Conservation (phyloP, 2,113 vertebrate genomes). For the Oreocharis arfaki region DNA sequence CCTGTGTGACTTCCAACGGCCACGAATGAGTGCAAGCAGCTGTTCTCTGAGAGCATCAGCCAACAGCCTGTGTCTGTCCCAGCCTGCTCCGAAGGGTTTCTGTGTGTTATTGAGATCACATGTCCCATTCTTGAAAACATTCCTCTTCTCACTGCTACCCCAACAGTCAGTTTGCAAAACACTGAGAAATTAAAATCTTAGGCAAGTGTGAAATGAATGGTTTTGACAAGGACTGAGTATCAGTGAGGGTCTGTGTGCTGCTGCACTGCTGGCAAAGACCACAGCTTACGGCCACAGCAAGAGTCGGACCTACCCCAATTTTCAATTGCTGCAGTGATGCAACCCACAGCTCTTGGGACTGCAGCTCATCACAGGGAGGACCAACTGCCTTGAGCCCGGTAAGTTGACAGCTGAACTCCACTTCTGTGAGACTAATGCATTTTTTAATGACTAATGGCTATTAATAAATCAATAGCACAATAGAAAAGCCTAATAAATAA, state of each 20-base stretch:
- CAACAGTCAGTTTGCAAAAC: neutral
- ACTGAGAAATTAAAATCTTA: neutral
- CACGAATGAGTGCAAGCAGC: neutral
- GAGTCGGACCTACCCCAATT: rapidly evolving
- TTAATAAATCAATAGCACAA: neutral
- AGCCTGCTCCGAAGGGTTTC: rapidly evolving
- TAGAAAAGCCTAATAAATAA: neutral
- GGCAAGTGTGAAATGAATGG: rapidly evolving
- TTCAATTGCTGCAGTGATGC: neutral
- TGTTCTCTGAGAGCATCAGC: neutral
- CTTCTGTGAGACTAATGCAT: neutral
- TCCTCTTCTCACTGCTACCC: neutral
- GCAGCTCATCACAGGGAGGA: neutral
- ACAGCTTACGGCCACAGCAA: rapidly evolving
- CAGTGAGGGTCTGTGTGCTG: neutral
- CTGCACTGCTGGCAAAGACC: neutral
- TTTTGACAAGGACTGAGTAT: neutral
- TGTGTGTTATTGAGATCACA: rapidly evolving
- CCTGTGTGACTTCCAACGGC: neutral
- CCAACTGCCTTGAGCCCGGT: neutral
- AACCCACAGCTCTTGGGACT: neutral
- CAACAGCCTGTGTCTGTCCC: neutral
- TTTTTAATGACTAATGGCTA: neutral
- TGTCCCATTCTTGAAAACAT: neutral
- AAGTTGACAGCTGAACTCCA: neutral